Conservation (phyloP, 2,888 invertebrate species). For the Clanis bilineata region DNA sequence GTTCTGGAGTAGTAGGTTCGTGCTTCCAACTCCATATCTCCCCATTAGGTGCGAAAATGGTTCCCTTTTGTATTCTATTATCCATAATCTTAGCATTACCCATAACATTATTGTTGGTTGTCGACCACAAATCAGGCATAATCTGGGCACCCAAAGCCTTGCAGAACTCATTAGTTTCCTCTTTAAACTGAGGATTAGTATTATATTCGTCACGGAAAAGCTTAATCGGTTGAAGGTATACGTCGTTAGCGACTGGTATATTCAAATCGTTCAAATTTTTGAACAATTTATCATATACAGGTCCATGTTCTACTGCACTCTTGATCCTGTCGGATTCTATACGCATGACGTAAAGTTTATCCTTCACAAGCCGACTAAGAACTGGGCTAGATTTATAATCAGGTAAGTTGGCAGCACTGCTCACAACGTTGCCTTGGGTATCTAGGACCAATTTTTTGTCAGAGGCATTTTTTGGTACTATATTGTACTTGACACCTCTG, state of each 20-base stretch:
- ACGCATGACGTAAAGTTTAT: conserved; percentile 77
- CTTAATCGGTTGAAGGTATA: conserved; percentile 80
- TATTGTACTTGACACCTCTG: conserved; percentile 73
- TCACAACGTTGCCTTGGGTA: conserved; percentile 73
- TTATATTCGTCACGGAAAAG: conserved; percentile 80
- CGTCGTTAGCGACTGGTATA: conserved; percentile 76
- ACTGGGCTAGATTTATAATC: conserved; percentile 75
- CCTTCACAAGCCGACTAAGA: conserved; percentile 73
- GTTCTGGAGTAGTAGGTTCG: conserved; percentile 74
- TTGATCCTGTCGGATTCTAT: conserved; percentile 82
- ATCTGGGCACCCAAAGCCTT: conserved; percentile 72
- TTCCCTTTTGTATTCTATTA: conserved; percentile 72
- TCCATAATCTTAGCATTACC: conserved; percentile 67
- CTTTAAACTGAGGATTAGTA: conserved; percentile 78
- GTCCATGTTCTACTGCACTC: conserved; percentile 82
- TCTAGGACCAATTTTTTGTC: conserved; percentile 77
- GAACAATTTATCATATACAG: conserved; percentile 82
- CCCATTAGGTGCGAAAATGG: conserved; percentile 77
- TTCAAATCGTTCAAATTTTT: conserved; percentile 78
- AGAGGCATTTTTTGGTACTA: conserved; percentile 75
- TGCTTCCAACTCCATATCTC: conserved; percentile 81
- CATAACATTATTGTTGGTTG: conserved; percentile 68
- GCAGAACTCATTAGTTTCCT: conserved; percentile 78
- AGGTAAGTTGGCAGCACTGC: conserved; percentile 73
- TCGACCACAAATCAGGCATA: conserved; percentile 69